These are phyloP conservation scores for Mellilla xanthometata DNA, from an alignment of 2,888 invertebrate species.

Conservation along the genomic window DNA sequence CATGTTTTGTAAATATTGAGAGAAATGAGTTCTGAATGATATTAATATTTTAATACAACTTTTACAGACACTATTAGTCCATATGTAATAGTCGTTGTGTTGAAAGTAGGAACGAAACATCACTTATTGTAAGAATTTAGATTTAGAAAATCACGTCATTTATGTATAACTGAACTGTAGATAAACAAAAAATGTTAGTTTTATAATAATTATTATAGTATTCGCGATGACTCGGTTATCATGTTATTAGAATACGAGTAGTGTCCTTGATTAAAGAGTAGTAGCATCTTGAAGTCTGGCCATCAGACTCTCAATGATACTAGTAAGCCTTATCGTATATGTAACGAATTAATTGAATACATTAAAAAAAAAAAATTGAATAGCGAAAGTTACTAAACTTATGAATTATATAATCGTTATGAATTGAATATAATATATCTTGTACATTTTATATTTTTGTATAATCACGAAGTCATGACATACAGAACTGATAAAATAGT, in stretches of 20 bases:
- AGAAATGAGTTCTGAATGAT: conserved; percentile 73
- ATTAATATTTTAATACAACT: conserved; percentile 74
- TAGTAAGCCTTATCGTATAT: conserved; percentile 9
- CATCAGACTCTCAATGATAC: not conserved
- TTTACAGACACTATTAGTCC: conserved; percentile 65
- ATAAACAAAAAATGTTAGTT: conserved; percentile 38
- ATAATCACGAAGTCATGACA: conserved; percentile 60
- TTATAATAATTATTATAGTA: conserved; percentile 40
- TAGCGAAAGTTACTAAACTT: conserved; percentile 15
- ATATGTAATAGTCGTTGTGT: conserved; percentile 57
- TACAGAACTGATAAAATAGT: conserved; percentile 62
- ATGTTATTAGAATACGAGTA: conserved; percentile 43
- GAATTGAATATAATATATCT: conserved; percentile 44
- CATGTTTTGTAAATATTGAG: conserved; percentile 49
- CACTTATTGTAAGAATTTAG: conserved; percentile 47
- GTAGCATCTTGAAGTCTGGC: conserved; percentile 7
- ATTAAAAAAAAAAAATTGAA: conserved; percentile 9
- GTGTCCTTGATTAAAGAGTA: conserved; percentile 14
- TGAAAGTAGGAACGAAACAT: conserved; percentile 48
- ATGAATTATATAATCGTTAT: conserved; percentile 57
- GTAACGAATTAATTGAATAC: conserved; percentile 13
- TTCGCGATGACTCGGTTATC: conserved; percentile 39
- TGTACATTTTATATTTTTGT: conserved; percentile 68
- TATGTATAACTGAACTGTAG: conserved; percentile 55
- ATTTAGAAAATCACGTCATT: conserved; percentile 34